Percentiles rank a stretch among this genome's conserved stretches.
These are phyloP conservation scores for human (Homo sapiens) DNA, from an alignment of 2,113 vertebrate species.

Conservation along the genomic window DNA sequence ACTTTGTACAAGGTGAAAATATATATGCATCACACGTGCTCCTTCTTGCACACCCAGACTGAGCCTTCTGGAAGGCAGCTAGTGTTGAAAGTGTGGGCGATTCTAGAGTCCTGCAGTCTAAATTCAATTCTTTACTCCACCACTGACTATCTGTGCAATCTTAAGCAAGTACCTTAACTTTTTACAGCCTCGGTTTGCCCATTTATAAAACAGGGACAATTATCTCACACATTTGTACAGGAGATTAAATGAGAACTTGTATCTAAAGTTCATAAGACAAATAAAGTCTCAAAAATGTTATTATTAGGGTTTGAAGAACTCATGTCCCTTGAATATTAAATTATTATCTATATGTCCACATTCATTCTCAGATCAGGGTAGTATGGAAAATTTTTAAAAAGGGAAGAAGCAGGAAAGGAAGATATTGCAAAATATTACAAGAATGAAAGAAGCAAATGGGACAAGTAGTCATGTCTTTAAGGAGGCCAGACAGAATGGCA, in stretches of 20 bases:
- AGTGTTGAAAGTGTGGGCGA: background rate
- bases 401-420: background rate
- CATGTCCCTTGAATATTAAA: background rate
- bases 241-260: background rate
- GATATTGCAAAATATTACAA: background rate
- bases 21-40: background rate
- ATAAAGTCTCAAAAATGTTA: background rate
- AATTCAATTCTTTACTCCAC: background rate
- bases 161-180: background rate
- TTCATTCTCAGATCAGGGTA: background rate
- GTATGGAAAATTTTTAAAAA: background rate
- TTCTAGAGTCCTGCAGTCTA: background rate
- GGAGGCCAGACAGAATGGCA: background rate
- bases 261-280: background rate
- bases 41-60: constrained; percentile 22
- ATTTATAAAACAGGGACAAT: background rate
- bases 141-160: background rate
- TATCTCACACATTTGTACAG: background rate
- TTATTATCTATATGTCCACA: background rate
- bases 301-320: background rate
- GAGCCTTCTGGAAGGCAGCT: constrained; percentile 41
- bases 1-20: constrained; percentile 1
- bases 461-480: background rate
- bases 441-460: background rate
- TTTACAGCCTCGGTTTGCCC: background rate